Evolutionary conservation across 2,797 vertebrate genomes (phyloP).

Genomic region (Halcyon chelicuti): DNA sequence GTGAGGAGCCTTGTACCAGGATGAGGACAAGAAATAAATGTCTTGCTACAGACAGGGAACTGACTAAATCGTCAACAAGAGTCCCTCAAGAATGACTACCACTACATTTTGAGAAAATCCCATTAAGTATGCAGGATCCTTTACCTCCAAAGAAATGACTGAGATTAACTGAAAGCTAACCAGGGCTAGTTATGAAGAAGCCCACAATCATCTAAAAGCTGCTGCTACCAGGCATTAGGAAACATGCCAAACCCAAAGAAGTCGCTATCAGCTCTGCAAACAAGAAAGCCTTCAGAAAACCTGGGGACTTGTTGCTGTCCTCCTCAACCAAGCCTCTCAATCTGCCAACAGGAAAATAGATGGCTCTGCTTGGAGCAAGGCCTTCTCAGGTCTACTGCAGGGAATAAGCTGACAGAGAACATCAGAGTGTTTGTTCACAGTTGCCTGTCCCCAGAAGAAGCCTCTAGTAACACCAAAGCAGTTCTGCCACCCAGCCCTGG

Average conservation of each 20-base stretch:
- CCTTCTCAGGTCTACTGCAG: not conserved
- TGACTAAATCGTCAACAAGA: not conserved
- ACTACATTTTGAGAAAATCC: not conserved
- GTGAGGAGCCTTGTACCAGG: not conserved
- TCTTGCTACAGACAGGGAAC: not conserved
- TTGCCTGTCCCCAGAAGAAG: not conserved
- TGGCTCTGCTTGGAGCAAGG: not conserved
- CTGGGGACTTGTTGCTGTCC: not conserved
- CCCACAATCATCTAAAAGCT: not conserved
- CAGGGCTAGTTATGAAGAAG: not conserved
- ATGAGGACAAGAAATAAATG: not conserved
- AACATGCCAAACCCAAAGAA: not conserved
- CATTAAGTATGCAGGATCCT: not conserved
- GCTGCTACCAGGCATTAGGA: not conserved
- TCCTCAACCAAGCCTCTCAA: not conserved
- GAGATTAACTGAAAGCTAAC: not conserved
- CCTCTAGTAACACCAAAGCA: not conserved
- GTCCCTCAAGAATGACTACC: not conserved
- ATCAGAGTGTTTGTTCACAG: not conserved
- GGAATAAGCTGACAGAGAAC: not conserved
- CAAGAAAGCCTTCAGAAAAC: not conserved
- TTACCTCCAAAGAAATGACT: not conserved
- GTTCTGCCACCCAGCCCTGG: not conserved
- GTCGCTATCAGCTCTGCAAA: not conserved
- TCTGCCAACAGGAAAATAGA: not conserved